phyloP scores from a whole-genome alignment of 2,888 invertebrate genomes.

The Leucania comma region DNA sequence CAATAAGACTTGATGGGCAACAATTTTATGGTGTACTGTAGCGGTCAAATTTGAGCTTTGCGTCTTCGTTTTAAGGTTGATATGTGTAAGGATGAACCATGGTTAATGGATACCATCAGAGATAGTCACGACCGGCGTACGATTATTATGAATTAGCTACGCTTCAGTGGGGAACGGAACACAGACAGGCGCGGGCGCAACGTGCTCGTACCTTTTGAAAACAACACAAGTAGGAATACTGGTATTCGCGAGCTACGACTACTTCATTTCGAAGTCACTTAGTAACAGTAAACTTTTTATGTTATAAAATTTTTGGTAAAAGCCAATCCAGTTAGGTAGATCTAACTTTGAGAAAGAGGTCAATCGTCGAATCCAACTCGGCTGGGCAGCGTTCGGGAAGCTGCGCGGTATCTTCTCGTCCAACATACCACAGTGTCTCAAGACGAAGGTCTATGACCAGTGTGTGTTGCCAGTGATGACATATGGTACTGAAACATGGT shows the following conservation, averaged over 20 bases:
- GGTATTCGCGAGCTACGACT: slow-evolving; percentile 18
- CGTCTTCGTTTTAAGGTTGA: slow-evolving; percentile 29
- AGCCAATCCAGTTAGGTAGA: too few relatives aligned
- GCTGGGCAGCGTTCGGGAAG: too few relatives aligned
- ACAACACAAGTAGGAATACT: slow-evolving; percentile 46
- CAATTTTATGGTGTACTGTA: slow-evolving; percentile 27
- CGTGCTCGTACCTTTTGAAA: slow-evolving; percentile 43
- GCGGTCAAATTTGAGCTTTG: slow-evolving; percentile 46
- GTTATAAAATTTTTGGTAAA: not conserved
- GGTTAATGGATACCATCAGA: slow-evolving; percentile 62
- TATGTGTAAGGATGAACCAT: slow-evolving; percentile 27
- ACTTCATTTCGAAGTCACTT: slow-evolving; percentile 18
- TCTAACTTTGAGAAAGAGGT: too few relatives aligned
- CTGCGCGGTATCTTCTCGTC: too few relatives aligned
- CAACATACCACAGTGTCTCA: too few relatives aligned
- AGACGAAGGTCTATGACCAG: too few relatives aligned
- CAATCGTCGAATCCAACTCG: too few relatives aligned
- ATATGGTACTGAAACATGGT: too few relatives aligned
- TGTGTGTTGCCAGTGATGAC: too few relatives aligned
- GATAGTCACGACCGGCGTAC: slow-evolving; percentile 73
- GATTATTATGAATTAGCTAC: slow-evolving; percentile 84
- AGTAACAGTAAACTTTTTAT: not conserved
- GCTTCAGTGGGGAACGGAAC: slow-evolving; percentile 68
- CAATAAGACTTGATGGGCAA: slow-evolving; percentile 30
- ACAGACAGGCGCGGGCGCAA: slow-evolving; percentile 52